Base-by-base conservation (phyloP, 2,888 invertebrate genomes). In the Aphodius sticticus region DNA sequence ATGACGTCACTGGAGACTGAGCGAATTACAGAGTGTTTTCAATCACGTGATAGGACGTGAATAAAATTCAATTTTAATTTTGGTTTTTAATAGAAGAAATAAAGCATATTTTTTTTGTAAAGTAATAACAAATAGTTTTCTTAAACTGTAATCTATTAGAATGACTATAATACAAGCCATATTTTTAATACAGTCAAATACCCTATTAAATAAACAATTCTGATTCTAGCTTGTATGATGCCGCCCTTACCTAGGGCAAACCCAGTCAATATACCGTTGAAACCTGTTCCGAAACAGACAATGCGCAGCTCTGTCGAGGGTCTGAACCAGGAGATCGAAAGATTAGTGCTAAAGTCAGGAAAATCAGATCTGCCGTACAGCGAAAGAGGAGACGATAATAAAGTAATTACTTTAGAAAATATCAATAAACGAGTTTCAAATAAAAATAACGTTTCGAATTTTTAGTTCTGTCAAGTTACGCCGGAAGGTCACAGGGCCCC, bases 401-500 rank as follows among this genome's bases (percentile, higher is more conserved):
- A 93, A 91, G 94, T 93, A 86, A 84, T 72, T 72, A 6, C 0
- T 37, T 38, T 38, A 9, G 53, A 9, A 5, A 9, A 1, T 3
- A 9, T 53, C 4, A 53, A 12, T 9, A 53, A 53, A 53, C 7
- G 12, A 53, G 53, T 76, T 37, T 3, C 16, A 76, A 76, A 9
- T 12, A 2, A 5, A 75, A 36, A 16, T 35, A 5, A 16, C 2
- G 16, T n/a, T 26, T 16, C 26, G 35, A 6, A 74, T 35, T 37
- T 83, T 76, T 83, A 88, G 86, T 86, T 88, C 84, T 89, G 90
- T 71, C 92, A 95, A 90, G 93, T 92, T 78, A 94, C 95, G 79
- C 96, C 96, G 2, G 96, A 96, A 90, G 96, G 96, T 14, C 96
- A 96, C 87, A 91, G 96, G 81, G 96, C 96, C 12, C 96, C 96